A percentile compares a stretch with the other conserved stretches of the same genome.
Conservation (phyloP, 2,113 vertebrate genomes). For the Pomatostomus ruficeps region DNA sequence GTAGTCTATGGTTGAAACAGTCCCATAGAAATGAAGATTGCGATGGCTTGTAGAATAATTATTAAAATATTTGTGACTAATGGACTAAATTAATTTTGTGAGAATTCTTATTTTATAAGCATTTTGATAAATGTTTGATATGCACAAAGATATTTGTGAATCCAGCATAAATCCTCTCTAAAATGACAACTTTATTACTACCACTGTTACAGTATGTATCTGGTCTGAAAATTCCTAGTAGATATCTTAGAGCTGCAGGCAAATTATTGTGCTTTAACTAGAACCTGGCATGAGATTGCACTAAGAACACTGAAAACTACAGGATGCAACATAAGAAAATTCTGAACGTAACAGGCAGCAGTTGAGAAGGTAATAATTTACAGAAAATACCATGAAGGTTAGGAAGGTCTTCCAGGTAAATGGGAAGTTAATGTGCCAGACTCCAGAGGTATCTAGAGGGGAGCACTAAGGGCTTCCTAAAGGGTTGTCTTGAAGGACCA, state of each 20-base stretch:
- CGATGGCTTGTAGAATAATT: not conserved
- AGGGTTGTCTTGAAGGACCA: not conserved
- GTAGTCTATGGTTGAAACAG: not conserved
- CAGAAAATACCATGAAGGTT: not conserved
- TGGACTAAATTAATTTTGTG: not conserved
- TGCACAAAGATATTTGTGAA: not conserved
- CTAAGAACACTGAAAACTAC: not conserved
- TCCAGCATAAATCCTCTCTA: not conserved
- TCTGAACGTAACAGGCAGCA: fast-evolving
- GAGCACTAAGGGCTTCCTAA: fast-evolving
- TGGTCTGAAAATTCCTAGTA: not conserved
- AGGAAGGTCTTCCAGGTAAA: not conserved
- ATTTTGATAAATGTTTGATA: not conserved
- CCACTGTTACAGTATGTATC: not conserved
- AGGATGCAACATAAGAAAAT: not conserved
- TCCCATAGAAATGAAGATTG: not conserved
- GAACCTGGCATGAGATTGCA: not conserved
- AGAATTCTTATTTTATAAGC: not conserved
- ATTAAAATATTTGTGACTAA: not conserved
- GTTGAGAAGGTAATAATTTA: not conserved
- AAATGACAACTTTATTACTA: not conserved
- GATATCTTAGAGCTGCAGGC: not conserved
- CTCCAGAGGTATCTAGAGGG: not conserved
- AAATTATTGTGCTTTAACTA: not conserved
- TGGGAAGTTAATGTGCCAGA: fast-evolving